Evolutionary conservation across 2,888 invertebrate genomes (phyloP).

Genomic region (Drosophila stalkeri): DNA sequence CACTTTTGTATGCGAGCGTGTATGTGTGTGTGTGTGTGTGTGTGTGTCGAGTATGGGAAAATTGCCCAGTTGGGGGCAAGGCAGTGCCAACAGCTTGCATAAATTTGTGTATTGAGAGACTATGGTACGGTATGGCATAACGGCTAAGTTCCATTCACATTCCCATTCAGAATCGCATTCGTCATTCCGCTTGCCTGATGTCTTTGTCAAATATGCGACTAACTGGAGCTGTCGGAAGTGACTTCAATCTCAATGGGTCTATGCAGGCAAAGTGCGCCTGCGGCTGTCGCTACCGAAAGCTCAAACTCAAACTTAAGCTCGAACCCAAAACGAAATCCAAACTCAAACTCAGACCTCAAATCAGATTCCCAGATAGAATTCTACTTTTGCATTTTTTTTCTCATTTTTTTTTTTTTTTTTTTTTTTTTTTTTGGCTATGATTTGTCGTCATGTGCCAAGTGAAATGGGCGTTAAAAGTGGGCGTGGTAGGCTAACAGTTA

Average conservation of each 20-base stretch:
- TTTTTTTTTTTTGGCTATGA: constrained; percentile 31
- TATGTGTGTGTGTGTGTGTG: background rate
- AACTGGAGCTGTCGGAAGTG: constrained; percentile 39
- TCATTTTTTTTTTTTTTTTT: background rate
- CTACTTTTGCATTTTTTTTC: background rate
- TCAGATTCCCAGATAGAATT: constrained; percentile 9
- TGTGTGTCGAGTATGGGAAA: background rate
- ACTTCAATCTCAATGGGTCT: constrained; percentile 51
- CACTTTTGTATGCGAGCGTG: background rate
- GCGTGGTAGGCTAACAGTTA: constrained; percentile 22
- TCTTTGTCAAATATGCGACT: constrained; percentile 65
- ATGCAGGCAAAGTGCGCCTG: constrained; percentile 5
- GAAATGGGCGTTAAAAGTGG: constrained; percentile 23
- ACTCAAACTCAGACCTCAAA: constrained; percentile 5
- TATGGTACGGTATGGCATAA: constrained; percentile 65
- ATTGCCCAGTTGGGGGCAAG: constrained; percentile 39
- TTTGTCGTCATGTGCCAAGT: constrained; percentile 49
- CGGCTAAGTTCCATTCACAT: constrained; percentile 57
- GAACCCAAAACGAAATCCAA: background rate
- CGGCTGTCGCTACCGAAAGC: background rate
- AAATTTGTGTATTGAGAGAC: constrained; percentile 75
- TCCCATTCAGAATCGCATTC: constrained; percentile 40
- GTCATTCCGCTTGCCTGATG: constrained; percentile 57
- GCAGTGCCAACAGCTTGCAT: constrained; percentile 69
- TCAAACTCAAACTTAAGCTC: constrained; percentile 2